phyloP scores from a whole-genome alignment of 2,888 invertebrate genomes.

The Nemotelus nigrinus region DNA sequence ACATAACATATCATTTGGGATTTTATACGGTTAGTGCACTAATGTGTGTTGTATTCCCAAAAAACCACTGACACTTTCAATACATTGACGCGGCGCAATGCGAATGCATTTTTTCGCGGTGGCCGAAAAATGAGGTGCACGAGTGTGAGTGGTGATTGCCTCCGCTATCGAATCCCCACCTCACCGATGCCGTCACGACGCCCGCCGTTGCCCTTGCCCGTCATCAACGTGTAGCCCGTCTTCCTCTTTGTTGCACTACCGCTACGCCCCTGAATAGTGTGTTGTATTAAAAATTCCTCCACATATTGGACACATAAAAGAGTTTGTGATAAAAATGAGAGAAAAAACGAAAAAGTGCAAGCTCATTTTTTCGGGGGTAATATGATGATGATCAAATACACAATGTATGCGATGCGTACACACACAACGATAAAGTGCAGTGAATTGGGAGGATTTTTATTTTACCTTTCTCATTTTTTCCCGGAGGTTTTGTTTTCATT shows the following conservation, averaged over 20 bases:
- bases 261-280: constrained; percentile 35
- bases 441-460: constrained; percentile 40
- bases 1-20: constrained; percentile 41
- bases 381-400: constrained; percentile 41
- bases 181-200: neutral
- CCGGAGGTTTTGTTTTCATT: constrained; percentile 19
- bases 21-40: constrained; percentile 44
- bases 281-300: constrained; percentile 44
- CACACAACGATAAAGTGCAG: constrained; percentile 31
- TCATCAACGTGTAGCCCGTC: neutral
- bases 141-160: constrained; percentile 34
- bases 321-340: constrained; percentile 44
- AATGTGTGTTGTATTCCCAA: constrained; percentile 43
- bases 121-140: constrained; percentile 39
- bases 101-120: constrained; percentile 39
- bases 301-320: constrained; percentile 43
- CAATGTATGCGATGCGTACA: constrained; percentile 35
- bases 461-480: constrained; percentile 35
- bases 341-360: constrained; percentile 42
- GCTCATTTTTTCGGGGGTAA: constrained; percentile 45
- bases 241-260: neutral
- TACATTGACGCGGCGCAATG: constrained; percentile 32
- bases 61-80: constrained; percentile 45
- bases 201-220: neutral
- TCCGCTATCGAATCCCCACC: constrained; percentile 26